Evolutionary conservation across 2,113 vertebrate species (phyloP).

Genomic region (Galemys pyrenaicus): DNA sequence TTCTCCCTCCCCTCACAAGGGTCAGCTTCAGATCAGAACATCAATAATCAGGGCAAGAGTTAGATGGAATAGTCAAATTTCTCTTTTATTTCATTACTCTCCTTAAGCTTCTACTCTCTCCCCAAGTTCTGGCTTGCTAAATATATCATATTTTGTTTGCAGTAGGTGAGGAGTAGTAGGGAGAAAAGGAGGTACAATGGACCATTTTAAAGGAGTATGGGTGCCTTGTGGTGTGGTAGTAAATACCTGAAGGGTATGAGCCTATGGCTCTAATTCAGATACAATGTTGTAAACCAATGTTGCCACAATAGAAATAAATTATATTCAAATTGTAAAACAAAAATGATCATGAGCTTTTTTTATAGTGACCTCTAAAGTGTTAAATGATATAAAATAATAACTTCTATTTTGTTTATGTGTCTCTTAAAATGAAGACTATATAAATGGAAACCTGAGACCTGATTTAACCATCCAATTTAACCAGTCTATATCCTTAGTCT

Average conservation of each 20-base stretch:
- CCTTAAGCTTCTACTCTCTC: background rate
- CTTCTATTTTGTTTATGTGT: background rate
- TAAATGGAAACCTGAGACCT: background rate
- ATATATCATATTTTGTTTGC: background rate
- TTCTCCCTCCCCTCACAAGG: accelerated
- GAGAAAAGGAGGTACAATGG: background rate
- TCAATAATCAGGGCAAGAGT: accelerated
- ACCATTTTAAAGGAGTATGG: too few relatives aligned
- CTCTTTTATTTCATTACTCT: background rate
- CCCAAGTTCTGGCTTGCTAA: background rate
- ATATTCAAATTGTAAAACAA: too few relatives aligned
- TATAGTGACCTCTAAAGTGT: background rate
- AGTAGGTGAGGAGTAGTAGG: background rate
- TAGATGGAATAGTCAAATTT: background rate
- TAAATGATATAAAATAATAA: background rate
- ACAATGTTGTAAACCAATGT: too few relatives aligned
- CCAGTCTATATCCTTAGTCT: too few relatives aligned
- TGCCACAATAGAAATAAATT: too few relatives aligned
- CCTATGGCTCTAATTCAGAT: too few relatives aligned
- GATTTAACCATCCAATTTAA: background rate
- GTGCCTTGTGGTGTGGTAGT: too few relatives aligned
- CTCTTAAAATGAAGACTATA: background rate
- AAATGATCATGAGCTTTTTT: background rate
- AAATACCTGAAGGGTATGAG: too few relatives aligned
- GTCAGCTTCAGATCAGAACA: background rate